A percentile compares a stretch with the other conserved stretches of the same genome.
Conservation (phyloP, 2,888 invertebrate species). For the Scaptomyza caliginosa region DNA sequence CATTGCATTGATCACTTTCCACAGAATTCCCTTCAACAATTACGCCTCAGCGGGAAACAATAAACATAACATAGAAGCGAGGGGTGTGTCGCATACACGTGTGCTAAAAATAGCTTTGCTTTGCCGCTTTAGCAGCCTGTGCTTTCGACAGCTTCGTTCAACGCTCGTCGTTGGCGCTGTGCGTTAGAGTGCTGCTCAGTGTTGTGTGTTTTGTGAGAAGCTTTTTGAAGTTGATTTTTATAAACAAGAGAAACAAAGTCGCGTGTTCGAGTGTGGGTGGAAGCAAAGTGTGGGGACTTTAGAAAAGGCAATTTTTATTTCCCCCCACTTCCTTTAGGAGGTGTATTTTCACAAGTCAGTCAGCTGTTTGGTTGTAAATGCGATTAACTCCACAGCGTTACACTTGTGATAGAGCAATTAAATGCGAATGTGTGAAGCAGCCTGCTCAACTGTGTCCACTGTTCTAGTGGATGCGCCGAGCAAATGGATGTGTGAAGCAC, state of each 20-base stretch:
- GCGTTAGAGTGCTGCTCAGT: conserved; percentile 36
- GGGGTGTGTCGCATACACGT: conserved; percentile 23
- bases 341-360: conserved; percentile 76
- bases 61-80: conserved; percentile 4
- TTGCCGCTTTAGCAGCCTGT: conserved; percentile 14
- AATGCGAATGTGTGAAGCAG: conserved; percentile 54
- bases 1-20: conserved; percentile 1
- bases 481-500: conserved; percentile 60
- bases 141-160: background rate
- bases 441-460: conserved; percentile 65
- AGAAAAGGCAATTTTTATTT: background rate
- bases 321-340: background rate
- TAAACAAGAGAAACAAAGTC: background rate
- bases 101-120: conserved; percentile 49
- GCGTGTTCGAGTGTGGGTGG: conserved; percentile 38
- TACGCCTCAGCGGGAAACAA: conserved; percentile 20
- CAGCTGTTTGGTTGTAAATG: conserved; percentile 77
- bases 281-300: background rate
- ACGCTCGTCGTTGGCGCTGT: conserved; percentile 41
- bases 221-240: background rate
- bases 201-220: background rate
- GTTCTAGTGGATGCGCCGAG: conserved; percentile 77
- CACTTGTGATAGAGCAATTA: conserved; percentile 81
- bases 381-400: conserved; percentile 77
- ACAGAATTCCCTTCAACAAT: conserved; percentile 22